Evolutionary conservation across 2,113 vertebrate genomes (phyloP), one percentile per base, ranked within the genome.

Genomic region (Peucedramus taeniatus): DNA sequence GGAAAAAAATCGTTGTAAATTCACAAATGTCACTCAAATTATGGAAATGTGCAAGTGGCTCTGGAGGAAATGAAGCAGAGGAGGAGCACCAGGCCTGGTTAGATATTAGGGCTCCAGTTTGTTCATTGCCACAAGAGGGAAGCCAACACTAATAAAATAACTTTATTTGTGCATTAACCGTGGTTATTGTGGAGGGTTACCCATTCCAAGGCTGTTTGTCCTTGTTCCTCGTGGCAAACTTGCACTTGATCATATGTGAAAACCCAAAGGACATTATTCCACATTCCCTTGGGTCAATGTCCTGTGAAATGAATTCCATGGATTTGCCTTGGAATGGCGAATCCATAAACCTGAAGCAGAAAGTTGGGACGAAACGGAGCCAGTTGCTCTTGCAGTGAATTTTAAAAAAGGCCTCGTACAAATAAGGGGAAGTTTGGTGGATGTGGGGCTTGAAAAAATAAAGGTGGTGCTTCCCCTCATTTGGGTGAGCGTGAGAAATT

Each of bases 101-200:
- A 35, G 12, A 2, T 33, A 45, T 63, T 51, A 60, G 42, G 77
- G 61, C 51, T 71, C 63, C 56, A 53, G 45, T 64, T 92, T 89
- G 26, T 44, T 89, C 47, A 9, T 74, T 91, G 84, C 91, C 93
- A 95, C 92, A 92, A 96, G 94, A 94, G 94, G 95, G 93, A 96
- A 97, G 77, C 86, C 92, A 87, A 94, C 83, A 42, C 93, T 74
- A 95, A 83, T 81, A 89, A 79, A 92, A 89, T 35, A 30, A 61
- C 42, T 83, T 91, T 49, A 69, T 83, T 80, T 7, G 5, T 56
- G 30, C 57, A 31, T 68, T 47, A 31, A 23, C 42, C 42, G 0
- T 7, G 56, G 56, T 50, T 71, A 5, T 23, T 56, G 44, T 61
- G 64, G 76, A 72, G 57, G 56, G 27, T 83, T 35, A 42, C 54